Conservation (phyloP, 2,888 invertebrate genomes). For the Tipula vernalis region DNA sequence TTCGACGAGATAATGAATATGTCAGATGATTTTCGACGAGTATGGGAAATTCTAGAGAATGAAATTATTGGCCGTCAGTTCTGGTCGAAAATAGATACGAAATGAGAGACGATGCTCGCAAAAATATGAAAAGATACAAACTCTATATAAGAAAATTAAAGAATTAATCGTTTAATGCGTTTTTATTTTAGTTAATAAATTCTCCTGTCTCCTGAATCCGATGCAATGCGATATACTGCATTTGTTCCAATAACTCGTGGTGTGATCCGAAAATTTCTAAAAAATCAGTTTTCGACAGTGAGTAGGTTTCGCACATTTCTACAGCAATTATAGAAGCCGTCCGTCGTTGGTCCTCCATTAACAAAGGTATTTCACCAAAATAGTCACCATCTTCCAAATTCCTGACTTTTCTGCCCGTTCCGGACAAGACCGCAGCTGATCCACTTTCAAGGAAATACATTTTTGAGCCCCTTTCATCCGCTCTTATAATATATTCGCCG, state of each 20-base stretch:
- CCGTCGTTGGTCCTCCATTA: slow-evolving; percentile 28
- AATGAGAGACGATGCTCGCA: no score
- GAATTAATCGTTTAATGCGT: no score
- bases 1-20: no score
- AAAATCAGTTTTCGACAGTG: slow-evolving; percentile 23
- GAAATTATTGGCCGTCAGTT: no score
- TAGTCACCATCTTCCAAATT: slow-evolving; percentile 37
- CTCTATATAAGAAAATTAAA: no score
- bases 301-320: slow-evolving; percentile 34
- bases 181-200: no score
- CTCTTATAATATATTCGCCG: slow-evolving; percentile 41
- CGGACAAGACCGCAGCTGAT: slow-evolving; percentile 36
- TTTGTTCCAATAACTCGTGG: not conserved
- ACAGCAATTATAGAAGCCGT: slow-evolving; percentile 33
- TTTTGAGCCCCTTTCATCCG: slow-evolving; percentile 38
- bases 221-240: slow-evolving; percentile 10
- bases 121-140: no score
- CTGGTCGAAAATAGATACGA: no score
- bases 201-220: not conserved
- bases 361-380: slow-evolving; percentile 38
- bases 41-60: no score
- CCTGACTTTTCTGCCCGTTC: not conserved
- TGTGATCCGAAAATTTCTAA: slow-evolving; percentile 12
- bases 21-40: no score
- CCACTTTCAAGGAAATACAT: slow-evolving; percentile 47